Evolutionary conservation across 2,113 vertebrate species (phyloP), one percentile per base, ranked within the genome.

Genomic region (Argyrosomus japonicus): DNA sequence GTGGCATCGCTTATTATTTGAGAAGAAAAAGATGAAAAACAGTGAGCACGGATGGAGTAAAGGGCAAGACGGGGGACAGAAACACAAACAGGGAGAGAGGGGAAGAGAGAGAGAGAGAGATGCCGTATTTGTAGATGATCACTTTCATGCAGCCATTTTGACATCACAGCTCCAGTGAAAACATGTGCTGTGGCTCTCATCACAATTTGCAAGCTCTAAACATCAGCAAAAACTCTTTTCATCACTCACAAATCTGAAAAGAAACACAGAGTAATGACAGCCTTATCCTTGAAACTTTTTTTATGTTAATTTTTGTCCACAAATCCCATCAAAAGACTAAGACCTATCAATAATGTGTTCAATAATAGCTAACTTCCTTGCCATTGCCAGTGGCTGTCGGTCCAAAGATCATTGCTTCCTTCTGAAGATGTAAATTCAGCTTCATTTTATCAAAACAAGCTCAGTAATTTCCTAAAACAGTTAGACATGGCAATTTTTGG

Each of bases 1-100:
- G 56, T 75, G 84, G 62, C 69, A 54, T 80, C 19, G 61, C 81
- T 77, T 75, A 86, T 87, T 87, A 89, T 88, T 53, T 5, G 14
- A 64, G 21, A 23, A 15, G 50, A 48, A 32, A 65, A 77, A 82
- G 63, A 17, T 51, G 62, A 54, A 48, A 32, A 65, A 77, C 80
- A 67, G 19, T 51, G 62, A 81, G 25, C 29, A 70, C 54, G 69
- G 63, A 74, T 71, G 47, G 60, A 81, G 72, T 23, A 75, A 75
- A 85, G 83, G 70, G 57, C 17, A 64, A 77, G 65, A 74, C 11
- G 36, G 8, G 36, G 36, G 8, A 40, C 7, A 40, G 36, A 8
- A 36, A 8, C 36, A 36, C 36, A 36, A 36, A 40, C 8, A 9
- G 36, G 11, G 21, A n/a, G 36, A 56, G n/a, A 50, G 36, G 53